phyloP scores from a whole-genome alignment of 2,888 invertebrate genomes.

The Globia sparganii region DNA sequence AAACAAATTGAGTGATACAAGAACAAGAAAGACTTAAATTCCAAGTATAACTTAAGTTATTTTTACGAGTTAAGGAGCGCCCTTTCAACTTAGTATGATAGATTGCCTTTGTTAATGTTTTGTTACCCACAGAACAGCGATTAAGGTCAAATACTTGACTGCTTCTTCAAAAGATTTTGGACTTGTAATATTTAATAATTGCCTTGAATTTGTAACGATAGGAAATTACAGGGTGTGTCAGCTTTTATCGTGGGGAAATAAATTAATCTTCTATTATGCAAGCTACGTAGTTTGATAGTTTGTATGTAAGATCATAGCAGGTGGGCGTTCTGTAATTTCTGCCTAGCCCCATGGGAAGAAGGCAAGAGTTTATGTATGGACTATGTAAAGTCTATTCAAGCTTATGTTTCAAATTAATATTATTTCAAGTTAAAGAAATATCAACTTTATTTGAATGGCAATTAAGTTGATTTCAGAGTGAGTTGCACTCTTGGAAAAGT shows the following conservation, averaged over 20 bases:
- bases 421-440: no score
- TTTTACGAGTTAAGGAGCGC: slow-evolving; percentile 39
- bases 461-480: no score
- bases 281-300: neutral
- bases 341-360: neutral
- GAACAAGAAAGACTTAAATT: slow-evolving; percentile 41
- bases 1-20: slow-evolving; percentile 10
- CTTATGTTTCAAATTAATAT: no score
- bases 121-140: slow-evolving; percentile 51
- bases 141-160: slow-evolving; percentile 65
- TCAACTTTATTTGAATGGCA: no score
- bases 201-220: slow-evolving; percentile 26
- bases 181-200: slow-evolving; percentile 44
- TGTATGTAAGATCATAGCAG: neutral
- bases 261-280: neutral
- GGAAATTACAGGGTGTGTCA: slow-evolving; percentile 45
- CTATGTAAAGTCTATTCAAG: no score
- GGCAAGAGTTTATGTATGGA: neutral
- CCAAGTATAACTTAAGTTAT: slow-evolving; percentile 35
- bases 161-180: slow-evolving; percentile 52
- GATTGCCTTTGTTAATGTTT: slow-evolving; percentile 64
- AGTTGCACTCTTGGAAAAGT: no score
- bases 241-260: slow-evolving; percentile 20
- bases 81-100: slow-evolving; percentile 59
- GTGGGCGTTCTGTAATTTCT: neutral